phyloP scores from a whole-genome alignment of 2,113 vertebrate genomes.

The Alethe diademata region DNA sequence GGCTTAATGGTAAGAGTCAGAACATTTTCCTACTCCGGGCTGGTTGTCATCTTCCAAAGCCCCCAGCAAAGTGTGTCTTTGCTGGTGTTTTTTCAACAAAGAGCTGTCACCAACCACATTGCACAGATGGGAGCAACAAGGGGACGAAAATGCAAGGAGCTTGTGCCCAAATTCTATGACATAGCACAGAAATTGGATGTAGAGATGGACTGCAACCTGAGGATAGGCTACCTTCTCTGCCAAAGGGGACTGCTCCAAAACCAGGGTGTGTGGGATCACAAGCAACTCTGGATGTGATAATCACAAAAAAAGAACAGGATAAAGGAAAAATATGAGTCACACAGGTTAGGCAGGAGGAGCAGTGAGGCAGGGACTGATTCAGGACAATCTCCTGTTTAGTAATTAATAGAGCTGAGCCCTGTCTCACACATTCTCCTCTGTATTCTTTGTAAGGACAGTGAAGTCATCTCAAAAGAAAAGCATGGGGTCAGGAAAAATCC shows the following conservation, averaged over 20 bases:
- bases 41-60: background rate
- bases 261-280: accelerated
- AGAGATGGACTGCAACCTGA: background rate
- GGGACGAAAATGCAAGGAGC: background rate
- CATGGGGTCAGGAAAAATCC: background rate
- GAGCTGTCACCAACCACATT: background rate
- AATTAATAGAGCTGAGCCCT: background rate
- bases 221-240: background rate
- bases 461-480: background rate
- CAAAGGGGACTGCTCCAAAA: background rate
- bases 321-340: background rate
- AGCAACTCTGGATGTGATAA: background rate
- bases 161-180: background rate
- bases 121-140: background rate
- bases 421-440: background rate
- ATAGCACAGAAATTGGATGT: background rate
- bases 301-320: background rate
- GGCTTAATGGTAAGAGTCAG: background rate
- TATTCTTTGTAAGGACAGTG: background rate
- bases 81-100: background rate
- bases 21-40: background rate
- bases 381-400: background rate
- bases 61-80: background rate
- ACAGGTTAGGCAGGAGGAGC: accelerated
- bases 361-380: background rate